Evolutionary conservation across 2,888 invertebrate genomes (phyloP), one percentile per base, ranked within the genome.

Genomic region (Brachyptera putata): DNA sequence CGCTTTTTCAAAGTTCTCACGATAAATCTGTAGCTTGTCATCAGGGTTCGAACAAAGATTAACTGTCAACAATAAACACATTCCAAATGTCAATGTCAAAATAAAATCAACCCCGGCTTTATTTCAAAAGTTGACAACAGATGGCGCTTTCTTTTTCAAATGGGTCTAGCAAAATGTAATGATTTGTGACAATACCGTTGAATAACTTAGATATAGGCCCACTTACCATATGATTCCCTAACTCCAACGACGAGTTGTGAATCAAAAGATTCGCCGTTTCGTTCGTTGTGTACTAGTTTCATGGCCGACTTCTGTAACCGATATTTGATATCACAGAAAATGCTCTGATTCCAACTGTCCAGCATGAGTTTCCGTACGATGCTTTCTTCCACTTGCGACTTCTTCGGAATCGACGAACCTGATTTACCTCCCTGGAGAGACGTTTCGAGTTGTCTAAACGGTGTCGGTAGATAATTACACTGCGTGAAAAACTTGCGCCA

Each of bases 401-500:
- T 81, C 80, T 78, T 78, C 69, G 71, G 72, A 64, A 73, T 72
- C 57, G 73, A 68, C 41, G 81, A 79, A 70, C 80, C 78, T 62
- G 78, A 77, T 73, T 88, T 89, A 11, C 21, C n/a, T 21, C 87
- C 87, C 60, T 87, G 86, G 39, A 95, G 82, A 59, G 91, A 85
- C 66, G 86, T 86, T 77, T 97, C 96, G 67, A 98, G 78, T 73
- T 95, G 94, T 61, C 89, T 84, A 79, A 98, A 98, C 16, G 97
- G 97, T 67, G 95, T 90, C 1, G 97, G 97, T 70, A 98, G 80
- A 77, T 97, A 98, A 74, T 92, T 91, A 76, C 97, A 96, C 74
- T 99, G 98, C 3, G 95, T 92, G 73, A 96, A 97, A 79, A 97
- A 99, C 73, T 95, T 95, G 55, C 94, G 84, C 99, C 99, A 99